phyloP scores from a whole-genome alignment of 30 jellyfish, hydroid and myxozoan species.

The Aurelia sp. region DNA sequence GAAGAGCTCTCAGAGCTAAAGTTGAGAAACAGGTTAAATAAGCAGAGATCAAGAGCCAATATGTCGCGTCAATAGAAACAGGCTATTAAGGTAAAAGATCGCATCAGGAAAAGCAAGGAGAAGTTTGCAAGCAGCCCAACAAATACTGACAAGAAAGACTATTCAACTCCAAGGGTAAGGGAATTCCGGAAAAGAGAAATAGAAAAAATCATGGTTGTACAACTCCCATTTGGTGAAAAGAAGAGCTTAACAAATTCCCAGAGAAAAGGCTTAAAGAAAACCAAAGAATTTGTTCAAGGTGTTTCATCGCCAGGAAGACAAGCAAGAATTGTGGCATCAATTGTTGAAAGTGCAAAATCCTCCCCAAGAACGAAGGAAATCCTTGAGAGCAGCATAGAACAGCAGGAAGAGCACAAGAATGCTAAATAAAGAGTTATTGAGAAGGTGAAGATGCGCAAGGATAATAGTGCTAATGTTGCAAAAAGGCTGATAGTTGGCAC shows the following conservation, averaged over 20 bases:
- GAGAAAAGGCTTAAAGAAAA: constrained; percentile 28
- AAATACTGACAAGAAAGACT: constrained; percentile 18
- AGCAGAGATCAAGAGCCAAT: constrained; percentile 33
- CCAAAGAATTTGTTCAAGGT: constrained; percentile 31
- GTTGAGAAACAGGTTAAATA: constrained; percentile 23
- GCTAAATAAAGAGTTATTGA: constrained; percentile 30
- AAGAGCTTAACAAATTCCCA: constrained; percentile 53
- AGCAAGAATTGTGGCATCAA: constrained; percentile 39
- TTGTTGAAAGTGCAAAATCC: constrained; percentile 51
- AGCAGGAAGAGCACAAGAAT: constrained; percentile 39
- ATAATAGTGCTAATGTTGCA: constrained; percentile 65
- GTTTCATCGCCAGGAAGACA: constrained; percentile 18
- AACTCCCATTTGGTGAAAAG: constrained; percentile 53
- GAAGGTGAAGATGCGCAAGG: constrained; percentile 38
- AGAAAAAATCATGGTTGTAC: constrained; percentile 43
- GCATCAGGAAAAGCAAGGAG: constrained; percentile 39
- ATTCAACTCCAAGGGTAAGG: constrained; percentile 58
- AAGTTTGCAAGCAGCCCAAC: constrained; percentile 37
- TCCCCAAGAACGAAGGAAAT: constrained; percentile 49
- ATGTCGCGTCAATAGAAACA: constrained; percentile 45
- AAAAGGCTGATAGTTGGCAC: constrained; percentile 49
- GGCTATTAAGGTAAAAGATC: constrained; percentile 54
- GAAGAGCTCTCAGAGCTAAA: constrained; percentile 43
- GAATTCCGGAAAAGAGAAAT: constrained; percentile 29
- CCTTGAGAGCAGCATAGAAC: constrained; percentile 29